Percentiles rank a stretch among this genome's conserved stretches.
phyloP scores from a whole-genome alignment of 2,113 vertebrate genomes.

The Loxodonta africana region DNA sequence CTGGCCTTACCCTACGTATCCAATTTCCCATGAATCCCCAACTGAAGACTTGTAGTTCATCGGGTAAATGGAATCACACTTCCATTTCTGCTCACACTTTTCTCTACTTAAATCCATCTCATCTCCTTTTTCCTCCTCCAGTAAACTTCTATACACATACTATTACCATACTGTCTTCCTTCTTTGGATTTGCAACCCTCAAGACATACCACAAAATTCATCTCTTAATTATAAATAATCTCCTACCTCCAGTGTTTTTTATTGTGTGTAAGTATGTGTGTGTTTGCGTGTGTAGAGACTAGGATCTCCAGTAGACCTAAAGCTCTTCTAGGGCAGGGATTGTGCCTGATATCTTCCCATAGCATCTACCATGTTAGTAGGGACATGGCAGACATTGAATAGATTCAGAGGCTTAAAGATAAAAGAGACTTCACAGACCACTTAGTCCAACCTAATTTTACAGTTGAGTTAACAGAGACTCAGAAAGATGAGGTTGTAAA shows the following conservation, averaged over 20 bases:
- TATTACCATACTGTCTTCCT: not conserved
- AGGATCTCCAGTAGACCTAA: not conserved
- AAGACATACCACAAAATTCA: not conserved
- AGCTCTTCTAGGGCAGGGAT: not conserved
- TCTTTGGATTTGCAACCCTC: not conserved
- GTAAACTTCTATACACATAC: not conserved
- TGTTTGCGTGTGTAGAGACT: not conserved
- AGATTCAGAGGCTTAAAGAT: constrained; percentile 1
- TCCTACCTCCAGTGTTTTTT: not conserved
- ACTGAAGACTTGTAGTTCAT: not conserved
- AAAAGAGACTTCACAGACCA: constrained; percentile 22
- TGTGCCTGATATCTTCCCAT: not conserved
- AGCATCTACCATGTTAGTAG: not conserved
- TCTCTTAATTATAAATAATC: not conserved
- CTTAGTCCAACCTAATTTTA: constrained; percentile 45
- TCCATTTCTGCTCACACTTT: not conserved
- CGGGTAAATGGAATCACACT: not conserved
- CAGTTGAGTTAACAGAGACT: constrained; percentile 46
- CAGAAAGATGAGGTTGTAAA: not conserved
- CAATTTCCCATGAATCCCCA: constrained; percentile 1
- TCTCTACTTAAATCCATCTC: not conserved
- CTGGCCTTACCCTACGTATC: not conserved
- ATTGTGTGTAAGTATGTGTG: not conserved
- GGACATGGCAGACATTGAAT: not conserved
- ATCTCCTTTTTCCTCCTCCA: not conserved